These are phyloP conservation scores for Rhinolophus sinicus DNA, from an alignment of 2,113 vertebrate species.

Conservation along the genomic window DNA sequence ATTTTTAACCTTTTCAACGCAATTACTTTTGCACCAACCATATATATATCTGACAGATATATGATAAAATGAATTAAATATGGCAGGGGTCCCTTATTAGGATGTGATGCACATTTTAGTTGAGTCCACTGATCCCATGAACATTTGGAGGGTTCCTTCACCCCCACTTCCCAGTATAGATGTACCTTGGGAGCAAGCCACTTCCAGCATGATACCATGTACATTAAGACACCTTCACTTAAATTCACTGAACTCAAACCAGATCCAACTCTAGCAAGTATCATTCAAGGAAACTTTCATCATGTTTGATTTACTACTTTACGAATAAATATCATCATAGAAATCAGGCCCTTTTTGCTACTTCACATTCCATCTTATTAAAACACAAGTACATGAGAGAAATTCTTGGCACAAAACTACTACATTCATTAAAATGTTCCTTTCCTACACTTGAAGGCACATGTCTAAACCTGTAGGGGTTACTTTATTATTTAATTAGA, in stretches of 20 bases:
- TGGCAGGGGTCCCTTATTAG: not conserved
- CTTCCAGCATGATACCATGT: not conserved
- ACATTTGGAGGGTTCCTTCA: not conserved
- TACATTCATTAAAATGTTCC: conserved; percentile 25
- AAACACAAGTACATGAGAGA: conserved; percentile 62
- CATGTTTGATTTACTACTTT: conserved; percentile 57
- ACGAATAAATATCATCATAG: conserved; percentile 65
- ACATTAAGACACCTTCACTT: not conserved
- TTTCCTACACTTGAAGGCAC: conserved; percentile 29
- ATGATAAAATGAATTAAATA: not conserved
- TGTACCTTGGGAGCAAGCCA: not conserved
- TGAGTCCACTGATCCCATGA: not conserved
- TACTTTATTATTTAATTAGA: conserved; percentile 70
- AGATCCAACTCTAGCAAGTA: not conserved
- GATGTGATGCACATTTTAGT: not conserved
- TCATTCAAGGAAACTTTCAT: conserved; percentile 44
- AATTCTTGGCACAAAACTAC: conserved; percentile 61
- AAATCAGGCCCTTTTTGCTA: conserved; percentile 36
- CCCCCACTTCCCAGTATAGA: not conserved
- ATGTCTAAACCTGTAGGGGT: conserved; percentile 11
- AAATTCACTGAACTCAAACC: conserved; percentile 43
- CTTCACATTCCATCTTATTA: conserved; percentile 69
- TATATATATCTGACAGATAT: not conserved
- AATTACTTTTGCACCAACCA: too few relatives aligned
- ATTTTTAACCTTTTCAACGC: too few relatives aligned